Evolutionary conservation across 2,797 vertebrate genomes (phyloP).

Genomic region (Ceyx erithaca): DNA sequence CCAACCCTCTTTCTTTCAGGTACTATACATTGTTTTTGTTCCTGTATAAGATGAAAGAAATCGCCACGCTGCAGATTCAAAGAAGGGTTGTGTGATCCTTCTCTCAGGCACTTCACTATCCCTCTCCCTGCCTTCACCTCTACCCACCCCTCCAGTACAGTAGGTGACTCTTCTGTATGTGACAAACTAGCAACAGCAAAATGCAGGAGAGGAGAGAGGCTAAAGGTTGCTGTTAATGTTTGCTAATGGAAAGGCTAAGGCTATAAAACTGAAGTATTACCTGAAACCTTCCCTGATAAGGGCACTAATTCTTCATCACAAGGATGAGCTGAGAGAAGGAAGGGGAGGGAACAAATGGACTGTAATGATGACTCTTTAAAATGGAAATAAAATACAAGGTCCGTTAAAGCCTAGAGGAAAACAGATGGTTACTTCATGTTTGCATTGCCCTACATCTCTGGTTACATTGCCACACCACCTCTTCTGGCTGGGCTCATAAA

Average conservation of each 20-base stretch:
- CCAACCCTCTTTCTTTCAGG: not conserved
- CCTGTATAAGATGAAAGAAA: not conserved
- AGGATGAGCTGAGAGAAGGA: slow-evolving; percentile 44
- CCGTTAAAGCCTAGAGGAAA: slow-evolving; percentile 9
- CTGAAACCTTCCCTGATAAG: slow-evolving; percentile 72
- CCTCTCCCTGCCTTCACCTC: slow-evolving; percentile 4
- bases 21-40: not conserved
- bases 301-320: slow-evolving; percentile 42
- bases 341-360: slow-evolving; percentile 15
- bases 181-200: slow-evolving; percentile 62
- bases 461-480: not conserved
- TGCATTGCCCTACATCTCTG: slow-evolving; percentile 6
- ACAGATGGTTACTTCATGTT: slow-evolving; percentile 36
- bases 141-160: slow-evolving; percentile 39
- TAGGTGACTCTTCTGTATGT: slow-evolving; percentile 38
- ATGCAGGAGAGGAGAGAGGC: slow-evolving; percentile 64
- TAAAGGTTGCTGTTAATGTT: slow-evolving; percentile 81
- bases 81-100: not conserved
- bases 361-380: slow-evolving; percentile 26
- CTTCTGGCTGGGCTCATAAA: not conserved
- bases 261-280: slow-evolving; percentile 74
- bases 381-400: slow-evolving; percentile 35
- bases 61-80: not conserved
- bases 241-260: slow-evolving; percentile 74
- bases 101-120: not conserved